Evolutionary conservation across 2,797 vertebrate genomes (phyloP).

Genomic region (Tenualosa thibaudeaui): DNA sequence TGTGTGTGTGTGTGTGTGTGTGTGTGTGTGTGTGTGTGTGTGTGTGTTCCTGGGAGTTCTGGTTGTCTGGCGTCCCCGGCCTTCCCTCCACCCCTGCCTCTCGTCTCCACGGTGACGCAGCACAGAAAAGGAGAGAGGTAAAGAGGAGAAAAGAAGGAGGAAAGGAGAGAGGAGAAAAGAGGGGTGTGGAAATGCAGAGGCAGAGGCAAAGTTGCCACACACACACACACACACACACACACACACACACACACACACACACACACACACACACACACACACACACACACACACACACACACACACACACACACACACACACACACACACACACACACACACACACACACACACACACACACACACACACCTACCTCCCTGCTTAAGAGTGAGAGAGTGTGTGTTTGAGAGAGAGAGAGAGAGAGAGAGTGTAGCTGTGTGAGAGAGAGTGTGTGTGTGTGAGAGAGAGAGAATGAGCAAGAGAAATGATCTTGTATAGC

Average conservation of each 20-base stretch:
- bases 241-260: neutral
- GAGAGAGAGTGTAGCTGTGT: neutral
- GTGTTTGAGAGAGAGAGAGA: neutral
- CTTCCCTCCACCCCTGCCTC: neutral
- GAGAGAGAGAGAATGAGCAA: neutral
- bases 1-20: neutral
- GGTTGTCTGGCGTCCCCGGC: too few species aligned
- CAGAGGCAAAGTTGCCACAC: neutral
- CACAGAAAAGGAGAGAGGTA: neutral
- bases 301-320: neutral
- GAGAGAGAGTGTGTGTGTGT: neutral
- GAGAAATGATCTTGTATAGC: neutral
- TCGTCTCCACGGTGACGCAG: neutral
- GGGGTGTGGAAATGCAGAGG: neutral
- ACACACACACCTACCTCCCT: neutral
- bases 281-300: neutral
- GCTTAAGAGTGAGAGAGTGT: neutral
- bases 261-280: neutral
- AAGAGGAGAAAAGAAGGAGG: neutral
- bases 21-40: neutral
- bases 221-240: neutral
- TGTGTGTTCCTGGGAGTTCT: too few species aligned
- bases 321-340: neutral
- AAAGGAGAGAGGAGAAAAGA: neutral
- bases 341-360: neutral